A percentile compares a stretch with the other conserved stretches of the same genome.
phyloP scores from a whole-genome alignment of 2,113 vertebrate species.

The Danionella cerebrum region DNA sequence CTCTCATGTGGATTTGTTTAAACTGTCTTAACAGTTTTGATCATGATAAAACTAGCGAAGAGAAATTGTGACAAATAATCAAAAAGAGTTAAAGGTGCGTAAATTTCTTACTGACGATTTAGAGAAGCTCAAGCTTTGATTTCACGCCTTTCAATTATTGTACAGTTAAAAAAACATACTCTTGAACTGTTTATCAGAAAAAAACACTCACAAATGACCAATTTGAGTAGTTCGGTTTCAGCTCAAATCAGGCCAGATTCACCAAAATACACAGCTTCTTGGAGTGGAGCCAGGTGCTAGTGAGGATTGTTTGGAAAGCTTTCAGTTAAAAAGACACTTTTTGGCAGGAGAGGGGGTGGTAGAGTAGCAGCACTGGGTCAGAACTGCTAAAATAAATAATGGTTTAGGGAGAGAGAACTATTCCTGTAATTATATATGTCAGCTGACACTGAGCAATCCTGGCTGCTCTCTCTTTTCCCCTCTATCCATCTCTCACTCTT shows the following conservation, averaged over 20 bases:
- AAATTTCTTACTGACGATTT: too few species aligned
- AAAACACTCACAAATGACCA: constrained; percentile 40
- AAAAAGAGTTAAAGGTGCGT: too few species aligned
- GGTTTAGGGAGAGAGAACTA: constrained; percentile 42
- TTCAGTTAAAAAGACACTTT: constrained; percentile 66
- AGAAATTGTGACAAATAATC: too few species aligned
- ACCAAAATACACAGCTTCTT: constrained; percentile 72
- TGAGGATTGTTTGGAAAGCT: constrained; percentile 68
- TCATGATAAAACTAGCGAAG: too few species aligned
- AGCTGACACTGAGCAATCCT: constrained; percentile 49
- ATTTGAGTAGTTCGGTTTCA: constrained; percentile 42
- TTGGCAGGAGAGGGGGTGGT: constrained; percentile 36
- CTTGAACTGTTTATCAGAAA: too few species aligned
- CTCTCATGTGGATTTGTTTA: too few species aligned
- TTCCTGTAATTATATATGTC: constrained; percentile 56
- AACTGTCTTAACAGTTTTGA: too few species aligned
- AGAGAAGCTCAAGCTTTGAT: neutral
- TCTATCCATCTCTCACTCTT: neutral
- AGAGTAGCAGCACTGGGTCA: constrained; percentile 49
- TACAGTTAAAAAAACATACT: neutral
- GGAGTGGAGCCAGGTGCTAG: constrained; percentile 63
- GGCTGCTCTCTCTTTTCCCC: constrained; percentile 15
- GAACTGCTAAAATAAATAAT: constrained; percentile 57
- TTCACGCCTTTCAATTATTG: neutral
- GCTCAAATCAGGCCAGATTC: constrained; percentile 68